Conservation (phyloP, 2,888 invertebrate genomes). For the Phlogophora meticulosa region DNA sequence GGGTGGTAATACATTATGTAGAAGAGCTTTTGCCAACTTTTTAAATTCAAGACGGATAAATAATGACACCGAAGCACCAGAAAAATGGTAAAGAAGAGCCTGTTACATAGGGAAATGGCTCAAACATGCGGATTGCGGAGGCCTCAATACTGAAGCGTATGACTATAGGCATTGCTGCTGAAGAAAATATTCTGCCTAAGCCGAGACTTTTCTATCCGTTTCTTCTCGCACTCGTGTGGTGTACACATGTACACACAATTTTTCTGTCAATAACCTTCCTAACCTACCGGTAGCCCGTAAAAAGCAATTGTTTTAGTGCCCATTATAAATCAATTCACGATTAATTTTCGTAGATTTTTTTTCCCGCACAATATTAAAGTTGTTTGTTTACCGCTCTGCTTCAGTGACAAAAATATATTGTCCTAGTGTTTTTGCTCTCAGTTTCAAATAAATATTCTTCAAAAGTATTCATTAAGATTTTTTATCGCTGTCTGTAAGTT, state of each 20-base stretch:
- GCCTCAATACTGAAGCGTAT: slow-evolving; percentile 11
- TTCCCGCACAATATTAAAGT: slow-evolving; percentile 31
- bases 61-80: slow-evolving; percentile 39
- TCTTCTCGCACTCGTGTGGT: neutral
- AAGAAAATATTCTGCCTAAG: slow-evolving; percentile 33
- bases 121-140: slow-evolving; percentile 10
- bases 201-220: neutral
- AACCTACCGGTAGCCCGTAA: neutral
- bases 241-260: neutral
- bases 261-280: neutral
- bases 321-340: neutral
- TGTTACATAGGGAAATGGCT: slow-evolving; percentile 22
- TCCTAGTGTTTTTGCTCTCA: slow-evolving; percentile 29
- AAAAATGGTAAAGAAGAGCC: slow-evolving; percentile 12
- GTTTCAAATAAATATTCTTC: slow-evolving; percentile 38
- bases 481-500: slow-evolving; percentile 24
- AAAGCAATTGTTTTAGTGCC: neutral
- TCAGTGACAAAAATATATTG: slow-evolving; percentile 48
- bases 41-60: slow-evolving; percentile 20
- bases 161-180: neutral
- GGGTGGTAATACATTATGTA: slow-evolving; percentile 30
- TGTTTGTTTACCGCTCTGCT: slow-evolving; percentile 41
- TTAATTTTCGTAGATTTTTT: neutral
- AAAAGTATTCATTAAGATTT: slow-evolving; percentile 47
- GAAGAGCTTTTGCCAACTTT: slow-evolving; percentile 37